A percentile compares a stretch with the other conserved stretches of the same genome.
These are phyloP conservation scores for Mamestra configurata DNA, from an alignment of 1,140 invertebrate genomes.

Conservation along the genomic window DNA sequence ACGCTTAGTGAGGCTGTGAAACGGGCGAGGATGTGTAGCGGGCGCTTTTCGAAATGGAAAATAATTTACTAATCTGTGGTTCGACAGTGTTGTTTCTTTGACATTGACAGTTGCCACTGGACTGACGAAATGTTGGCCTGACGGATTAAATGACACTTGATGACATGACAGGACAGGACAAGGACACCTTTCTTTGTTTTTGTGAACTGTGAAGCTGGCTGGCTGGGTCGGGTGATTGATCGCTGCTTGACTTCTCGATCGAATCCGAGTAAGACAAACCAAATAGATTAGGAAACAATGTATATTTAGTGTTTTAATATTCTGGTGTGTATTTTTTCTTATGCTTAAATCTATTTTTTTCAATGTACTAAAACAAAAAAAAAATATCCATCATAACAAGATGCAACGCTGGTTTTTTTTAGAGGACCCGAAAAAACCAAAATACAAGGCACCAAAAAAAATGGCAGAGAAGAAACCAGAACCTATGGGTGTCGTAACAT, in stretches of 20 bases:
- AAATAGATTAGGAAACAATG: slow-evolving; percentile 29
- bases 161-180: not conserved
- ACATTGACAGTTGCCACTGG: no score
- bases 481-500: slow-evolving; percentile 62
- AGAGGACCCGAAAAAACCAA: slow-evolving; percentile 80
- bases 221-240: not conserved
- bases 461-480: slow-evolving; percentile 70
- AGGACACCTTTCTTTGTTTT: no score
- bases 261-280: not conserved
- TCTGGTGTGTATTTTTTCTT: slow-evolving; percentile 15
- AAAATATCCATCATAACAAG: slow-evolving; percentile 14
- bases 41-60: no score
- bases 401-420: slow-evolving; percentile 89
- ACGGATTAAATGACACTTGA: no score
- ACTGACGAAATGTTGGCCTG: no score
- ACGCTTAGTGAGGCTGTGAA: no score
- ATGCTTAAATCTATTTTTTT: slow-evolving; percentile 29
- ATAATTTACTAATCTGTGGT: no score
- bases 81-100: no score
- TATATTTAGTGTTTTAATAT: slow-evolving; percentile 28
- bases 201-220: not conserved
- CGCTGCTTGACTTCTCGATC: not conserved
- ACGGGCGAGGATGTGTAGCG: no score
- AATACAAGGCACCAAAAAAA: slow-evolving; percentile 67
- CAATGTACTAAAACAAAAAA: slow-evolving; percentile 13